Percentiles rank a stretch among this genome's conserved stretches.
phyloP scores from a whole-genome alignment of 1,140 invertebrate genomes.

The Globodera ellingtonae region DNA sequence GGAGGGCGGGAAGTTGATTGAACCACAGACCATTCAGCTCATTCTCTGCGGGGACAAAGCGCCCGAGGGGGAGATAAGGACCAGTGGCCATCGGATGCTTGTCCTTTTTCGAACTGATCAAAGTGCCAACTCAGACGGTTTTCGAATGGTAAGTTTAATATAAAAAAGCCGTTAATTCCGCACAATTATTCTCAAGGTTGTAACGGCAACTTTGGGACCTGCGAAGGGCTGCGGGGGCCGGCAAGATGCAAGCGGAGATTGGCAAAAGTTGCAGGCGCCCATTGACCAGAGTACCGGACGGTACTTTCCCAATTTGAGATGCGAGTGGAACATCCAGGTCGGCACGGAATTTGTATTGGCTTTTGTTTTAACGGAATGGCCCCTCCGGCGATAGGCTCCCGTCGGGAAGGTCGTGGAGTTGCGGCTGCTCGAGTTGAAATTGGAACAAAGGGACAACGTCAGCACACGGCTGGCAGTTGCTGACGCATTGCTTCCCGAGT shows the following conservation, averaged over 20 bases:
- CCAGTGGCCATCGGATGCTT: conserved; percentile 38
- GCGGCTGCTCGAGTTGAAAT: conserved; percentile 41
- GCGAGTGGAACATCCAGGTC: conserved; percentile 53
- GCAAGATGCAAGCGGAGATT: conserved; percentile 47
- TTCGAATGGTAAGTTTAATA: conserved; percentile 38
- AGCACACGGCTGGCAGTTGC: conserved; percentile 7
- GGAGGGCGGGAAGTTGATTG: neutral
- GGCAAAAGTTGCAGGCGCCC: conserved; percentile 50
- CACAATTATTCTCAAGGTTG: neutral
- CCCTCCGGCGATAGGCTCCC: conserved; percentile 7
- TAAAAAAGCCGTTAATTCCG: neutral
- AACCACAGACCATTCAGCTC: neutral
- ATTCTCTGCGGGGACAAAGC: conserved; percentile 39
- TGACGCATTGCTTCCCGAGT: neutral
- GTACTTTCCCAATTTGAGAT: conserved; percentile 52
- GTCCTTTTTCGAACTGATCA: conserved; percentile 56
- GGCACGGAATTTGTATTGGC: neutral
- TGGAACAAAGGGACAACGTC: conserved; percentile 34
- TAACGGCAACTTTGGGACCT: conserved; percentile 45
- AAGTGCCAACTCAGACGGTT: conserved; percentile 47
- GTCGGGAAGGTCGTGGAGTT: conserved; percentile 46
- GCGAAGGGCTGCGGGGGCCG: conserved; percentile 57
- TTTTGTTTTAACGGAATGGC: too few species aligned
- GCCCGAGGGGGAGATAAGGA: conserved; percentile 38
- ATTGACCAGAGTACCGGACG: conserved; percentile 26